Base-by-base conservation (phyloP, 2,888 invertebrate species). In the Osedax frankpressi region DNA sequence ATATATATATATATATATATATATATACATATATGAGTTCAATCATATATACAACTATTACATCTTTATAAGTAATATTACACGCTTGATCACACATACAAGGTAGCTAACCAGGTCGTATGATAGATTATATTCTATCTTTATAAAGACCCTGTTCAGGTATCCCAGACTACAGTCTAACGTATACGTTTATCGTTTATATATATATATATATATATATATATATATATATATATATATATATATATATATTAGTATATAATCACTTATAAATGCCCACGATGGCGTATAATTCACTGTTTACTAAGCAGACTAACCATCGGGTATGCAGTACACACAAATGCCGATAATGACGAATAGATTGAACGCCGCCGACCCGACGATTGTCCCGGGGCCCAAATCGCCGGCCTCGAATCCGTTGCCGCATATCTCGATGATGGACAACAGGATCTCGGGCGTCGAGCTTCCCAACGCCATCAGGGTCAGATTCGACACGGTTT, bases 391-490 rank as follows among this genome's bases (percentile, higher is more conserved):
- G 2, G 98, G 97, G 24, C 97, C 98, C 74, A 98, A 87, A 75
- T 97, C 97, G 3, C 98, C 97, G 63, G 96, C 94, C 82, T 93
- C 87, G 83, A 96, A 98, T 82, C 80, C 78, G 71, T 82, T 82
- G 65, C 94, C 95, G 85, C 92, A 92, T 83, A 97, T 94, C 86
- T 98, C 98, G 82, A 98, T 97, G 79, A 97, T 92, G 19, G 97
- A 97, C 67, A 98, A 87, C 28, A 98, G 87, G 82, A 98, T 98
- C 86, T 98, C 98, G 0, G 98, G 98, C 1, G 97, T 97, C 80
- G 95, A 96, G 27, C 96, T 96, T 1, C 98, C 97, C 73, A 98
- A 86, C 19, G 98, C 98, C 98, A 98, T 98, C 73, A 98, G 88
- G 2, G 97, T 98, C 79, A 98, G 87, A 86, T 98, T 98, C 77